Conservation (phyloP, 1,140 invertebrate species). For the Halictus rubicundus region DNA sequence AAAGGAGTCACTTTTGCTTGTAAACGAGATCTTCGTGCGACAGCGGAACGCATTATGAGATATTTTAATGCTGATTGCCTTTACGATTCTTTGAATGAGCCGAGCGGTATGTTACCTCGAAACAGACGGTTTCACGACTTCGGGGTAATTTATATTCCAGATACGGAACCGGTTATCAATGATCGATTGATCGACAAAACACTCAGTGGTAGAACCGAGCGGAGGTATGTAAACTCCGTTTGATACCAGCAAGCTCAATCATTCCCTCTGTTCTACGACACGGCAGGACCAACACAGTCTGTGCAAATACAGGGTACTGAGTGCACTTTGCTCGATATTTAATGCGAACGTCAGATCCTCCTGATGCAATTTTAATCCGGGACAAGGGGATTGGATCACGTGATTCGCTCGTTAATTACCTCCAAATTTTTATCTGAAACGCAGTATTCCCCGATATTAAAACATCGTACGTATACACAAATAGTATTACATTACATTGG, state of each 20-base stretch:
- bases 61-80: not conserved
- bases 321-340: slow-evolving; percentile 68
- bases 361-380: slow-evolving; percentile 20
- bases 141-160: not conserved
- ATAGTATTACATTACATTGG: no score
- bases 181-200: slow-evolving; percentile 23
- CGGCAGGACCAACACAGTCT: slow-evolving; percentile 61
- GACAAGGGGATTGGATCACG: not conserved
- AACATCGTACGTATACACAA: not conserved
- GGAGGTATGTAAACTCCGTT: slow-evolving; percentile 60
- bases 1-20: not conserved
- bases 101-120: not conserved
- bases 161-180: not conserved
- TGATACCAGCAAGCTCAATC: slow-evolving; percentile 64
- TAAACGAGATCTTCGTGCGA: not conserved
- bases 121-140: not conserved
- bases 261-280: slow-evolving; percentile 69
- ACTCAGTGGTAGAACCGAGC: slow-evolving; percentile 4
- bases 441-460: not conserved
- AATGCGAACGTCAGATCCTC: slow-evolving; percentile 51
- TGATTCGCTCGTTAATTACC: not conserved
- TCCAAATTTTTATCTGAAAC: not conserved
- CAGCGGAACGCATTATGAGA: not conserved
- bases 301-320: slow-evolving; percentile 59
- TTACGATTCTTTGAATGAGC: not conserved